phyloP scores from a whole-genome alignment of 2,888 invertebrate genomes.

The Cyaniris semiargus region DNA sequence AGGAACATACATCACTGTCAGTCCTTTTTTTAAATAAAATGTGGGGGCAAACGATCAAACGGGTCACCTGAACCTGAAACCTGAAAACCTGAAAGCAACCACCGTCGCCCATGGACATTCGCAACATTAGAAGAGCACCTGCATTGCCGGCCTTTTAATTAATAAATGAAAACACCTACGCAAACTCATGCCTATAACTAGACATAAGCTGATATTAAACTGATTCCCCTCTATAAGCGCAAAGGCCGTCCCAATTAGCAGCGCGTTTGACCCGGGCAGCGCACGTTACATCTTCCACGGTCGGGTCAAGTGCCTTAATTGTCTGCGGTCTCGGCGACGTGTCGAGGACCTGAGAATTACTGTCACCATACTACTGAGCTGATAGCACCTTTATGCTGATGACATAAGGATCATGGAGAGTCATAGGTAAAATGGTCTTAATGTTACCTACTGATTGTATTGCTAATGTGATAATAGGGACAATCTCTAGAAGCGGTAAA shows the following conservation, averaged over 20 bases:
- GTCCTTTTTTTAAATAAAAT: too few species aligned
- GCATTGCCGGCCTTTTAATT: too few species aligned
- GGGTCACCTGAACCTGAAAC: too few species aligned
- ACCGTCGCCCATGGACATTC: too few species aligned
- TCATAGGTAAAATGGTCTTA: background rate
- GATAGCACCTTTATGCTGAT: background rate
- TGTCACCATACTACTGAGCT: constrained; percentile 5
- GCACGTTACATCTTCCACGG: constrained; percentile 51
- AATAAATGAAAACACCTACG: too few species aligned
- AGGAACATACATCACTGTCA: too few species aligned
- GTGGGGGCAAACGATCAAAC: too few species aligned
- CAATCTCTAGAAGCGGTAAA: background rate
- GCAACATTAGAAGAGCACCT: too few species aligned
- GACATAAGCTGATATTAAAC: background rate
- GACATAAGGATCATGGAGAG: background rate
- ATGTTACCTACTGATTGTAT: background rate
- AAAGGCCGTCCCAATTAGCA: constrained; percentile 35
- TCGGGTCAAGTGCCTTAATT: constrained; percentile 71
- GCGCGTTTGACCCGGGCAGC: constrained; percentile 52
- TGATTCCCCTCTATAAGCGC: background rate
- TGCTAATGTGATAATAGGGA: background rate
- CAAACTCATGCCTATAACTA: too few species aligned
- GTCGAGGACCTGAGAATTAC: constrained; percentile 37
- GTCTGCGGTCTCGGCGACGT: constrained; percentile 48
- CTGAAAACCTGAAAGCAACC: too few species aligned